Evolutionary conservation across 2,888 invertebrate species (phyloP).

Genomic region (Octodonta nipae): DNA sequence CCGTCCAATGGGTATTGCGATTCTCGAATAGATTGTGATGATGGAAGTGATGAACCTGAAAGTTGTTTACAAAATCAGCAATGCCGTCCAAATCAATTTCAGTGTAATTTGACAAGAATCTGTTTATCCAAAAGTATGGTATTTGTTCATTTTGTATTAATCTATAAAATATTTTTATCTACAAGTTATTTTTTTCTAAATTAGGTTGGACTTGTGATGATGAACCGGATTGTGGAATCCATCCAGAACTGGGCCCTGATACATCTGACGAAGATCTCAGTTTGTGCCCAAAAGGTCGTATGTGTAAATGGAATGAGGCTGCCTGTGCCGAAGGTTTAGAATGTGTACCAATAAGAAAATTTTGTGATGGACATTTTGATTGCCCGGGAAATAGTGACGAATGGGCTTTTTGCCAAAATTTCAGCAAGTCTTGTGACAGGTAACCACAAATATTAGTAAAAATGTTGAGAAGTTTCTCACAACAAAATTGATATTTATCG

Average conservation of each 20-base stretch:
- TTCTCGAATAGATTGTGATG: conserved; percentile 47
- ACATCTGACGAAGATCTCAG: conserved; percentile 55
- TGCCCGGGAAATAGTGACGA: conserved; percentile 62
- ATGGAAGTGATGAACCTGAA: conserved; percentile 48
- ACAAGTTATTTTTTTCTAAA: neutral
- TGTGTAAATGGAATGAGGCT: conserved; percentile 55
- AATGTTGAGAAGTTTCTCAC: neutral
- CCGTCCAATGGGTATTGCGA: conserved; percentile 52
- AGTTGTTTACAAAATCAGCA: conserved; percentile 35
- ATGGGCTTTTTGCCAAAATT: conserved; percentile 50
- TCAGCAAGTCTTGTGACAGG: conserved; percentile 23
- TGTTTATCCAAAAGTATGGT: conserved; percentile 46
- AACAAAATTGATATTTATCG: neutral
- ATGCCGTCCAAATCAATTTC: conserved; percentile 59
- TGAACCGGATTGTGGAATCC: conserved; percentile 24
- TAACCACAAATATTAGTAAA: too few relatives aligned
- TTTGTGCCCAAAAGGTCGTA: conserved; percentile 47
- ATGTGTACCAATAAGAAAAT: conserved; percentile 48
- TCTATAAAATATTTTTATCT: neutral
- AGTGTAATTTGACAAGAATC: conserved; percentile 53
- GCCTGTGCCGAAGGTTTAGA: conserved; percentile 46
- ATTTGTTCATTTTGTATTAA: neutral
- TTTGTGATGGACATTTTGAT: conserved; percentile 55
- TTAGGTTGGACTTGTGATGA: conserved; percentile 19
- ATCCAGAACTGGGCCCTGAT: conserved; percentile 39